Percentiles rank a stretch among this genome's conserved stretches.
Conservation (phyloP, 2,113 vertebrate genomes). For the Mus musculus region GRCm39 chr9:50990501-50991000, state of each 20-base stretch:
- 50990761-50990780: background rate
- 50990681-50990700: background rate
- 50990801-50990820: background rate
- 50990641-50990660: background rate
- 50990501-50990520: background rate
- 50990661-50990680: background rate
- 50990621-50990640: background rate
- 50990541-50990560: constrained; percentile 1
- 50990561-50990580: constrained; percentile 52
- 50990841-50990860: background rate
- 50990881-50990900: background rate
- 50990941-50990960: background rate
- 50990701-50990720: background rate
- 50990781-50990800: background rate
- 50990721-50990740: background rate
- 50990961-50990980: background rate
- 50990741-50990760: background rate
- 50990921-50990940: background rate
- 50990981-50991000: background rate
- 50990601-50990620: constrained; percentile 30
- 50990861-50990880: no score
- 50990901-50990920: background rate
- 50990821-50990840: background rate
- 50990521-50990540: background rate
- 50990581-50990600: background rate